Percentiles rank a stretch among this genome's conserved stretches.
Evolutionary conservation across 1,140 invertebrate genomes (phyloP).

Genomic region (Scaptomyza hsui): DNA sequence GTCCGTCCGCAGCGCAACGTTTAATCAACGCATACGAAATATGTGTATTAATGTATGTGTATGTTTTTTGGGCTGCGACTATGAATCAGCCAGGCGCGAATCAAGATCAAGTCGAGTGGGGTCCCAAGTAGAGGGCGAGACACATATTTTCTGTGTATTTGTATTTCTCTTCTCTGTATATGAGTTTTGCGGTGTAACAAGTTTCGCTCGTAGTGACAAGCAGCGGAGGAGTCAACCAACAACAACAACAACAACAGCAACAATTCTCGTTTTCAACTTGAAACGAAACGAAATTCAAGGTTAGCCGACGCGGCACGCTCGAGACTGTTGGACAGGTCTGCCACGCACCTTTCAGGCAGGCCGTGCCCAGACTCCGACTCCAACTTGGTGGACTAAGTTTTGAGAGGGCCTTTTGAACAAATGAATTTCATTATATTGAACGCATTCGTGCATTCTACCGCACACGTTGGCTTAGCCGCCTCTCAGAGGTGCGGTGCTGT

Average conservation of each 20-base stretch:
- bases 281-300: slow-evolving; percentile 77
- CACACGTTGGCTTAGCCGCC: slow-evolving; percentile 62
- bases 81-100: slow-evolving; percentile 69
- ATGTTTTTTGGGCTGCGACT: slow-evolving; percentile 51
- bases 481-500: slow-evolving; percentile 33
- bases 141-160: slow-evolving; percentile 46
- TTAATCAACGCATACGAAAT: slow-evolving; percentile 62
- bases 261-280: slow-evolving; percentile 76
- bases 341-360: slow-evolving; percentile 44
- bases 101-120: slow-evolving; percentile 61
- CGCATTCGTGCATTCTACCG: slow-evolving; percentile 80
- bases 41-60: neutral
- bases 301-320: slow-evolving; percentile 64
- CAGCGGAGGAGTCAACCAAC: slow-evolving; percentile 70
- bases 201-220: slow-evolving; percentile 56
- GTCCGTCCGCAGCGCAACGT: slow-evolving; percentile 40
- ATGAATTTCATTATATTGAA: slow-evolving; percentile 82
- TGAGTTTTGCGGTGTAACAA: slow-evolving; percentile 78
- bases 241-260: slow-evolving; percentile 47
- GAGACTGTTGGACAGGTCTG: slow-evolving; percentile 51
- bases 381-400: slow-evolving; percentile 5
- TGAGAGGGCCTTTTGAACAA: slow-evolving; percentile 51
- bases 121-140: slow-evolving; percentile 44
- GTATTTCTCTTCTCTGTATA: slow-evolving; percentile 34
- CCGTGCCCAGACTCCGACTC: slow-evolving; percentile 31